Base-by-base conservation (phyloP, 2,797 vertebrate species). In the Thaleichthys pacificus region DNA sequence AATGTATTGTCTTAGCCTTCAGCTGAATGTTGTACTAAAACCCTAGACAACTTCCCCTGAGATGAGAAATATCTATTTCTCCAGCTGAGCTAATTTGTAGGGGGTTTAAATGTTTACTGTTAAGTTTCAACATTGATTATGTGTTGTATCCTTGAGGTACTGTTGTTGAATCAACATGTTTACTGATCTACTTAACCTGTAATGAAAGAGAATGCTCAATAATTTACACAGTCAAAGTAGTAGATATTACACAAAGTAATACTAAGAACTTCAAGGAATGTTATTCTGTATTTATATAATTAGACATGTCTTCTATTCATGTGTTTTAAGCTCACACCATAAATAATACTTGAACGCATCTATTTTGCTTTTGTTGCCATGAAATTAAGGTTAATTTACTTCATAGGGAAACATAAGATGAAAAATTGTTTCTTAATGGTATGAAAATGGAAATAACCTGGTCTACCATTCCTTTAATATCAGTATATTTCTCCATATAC, bases 311-410 rank as follows among this genome's bases (percentile, higher is more conserved):
- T 84, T 82, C 79, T 65, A 80, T 73, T 73, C 69, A 64, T 28
- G 58, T 62, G 77, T 70, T 74, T 86, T 88, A 83, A 77, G 87
- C 77, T 79, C 85, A 73, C 80, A 82, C 78, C 84, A 88, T 80
- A 75, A 83, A 87, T 82, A 61, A 49, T 77, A 84, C 90, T 88
- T 77, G 78, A 90, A 89, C 89, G 74, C 81, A 73, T 74, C 83
- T 79, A 90, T 90, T 89, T 89, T 78, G 76, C 79, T 81, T 90
- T 90, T 88, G 91, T 91, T 90, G 87, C 85, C 80, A 84, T 81
- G 75, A 89, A 88, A 89, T 89, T 89, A 90, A 90, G 86, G 87
- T 91, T 93, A 91, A 93, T 93, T 92, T 91, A 91, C 91, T 93
- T 93, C 91, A 87, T 89, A 88, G 82, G 70, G 73, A 86, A 88